Evolutionary conservation across 2,888 invertebrate species (phyloP).

Genomic region (Drosophila hamatofila): DNA sequence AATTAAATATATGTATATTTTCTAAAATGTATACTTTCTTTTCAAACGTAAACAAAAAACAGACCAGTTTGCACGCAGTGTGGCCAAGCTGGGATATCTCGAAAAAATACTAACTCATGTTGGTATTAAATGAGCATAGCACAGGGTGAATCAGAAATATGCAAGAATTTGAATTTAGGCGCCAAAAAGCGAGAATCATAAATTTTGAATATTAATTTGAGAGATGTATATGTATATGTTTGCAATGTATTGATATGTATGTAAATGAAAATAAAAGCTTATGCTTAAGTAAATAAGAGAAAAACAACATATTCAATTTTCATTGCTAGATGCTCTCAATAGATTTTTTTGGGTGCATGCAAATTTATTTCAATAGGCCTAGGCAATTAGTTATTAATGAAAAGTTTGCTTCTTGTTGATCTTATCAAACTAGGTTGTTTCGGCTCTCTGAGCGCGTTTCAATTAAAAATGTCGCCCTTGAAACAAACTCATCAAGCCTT

Average conservation of each 20-base stretch:
- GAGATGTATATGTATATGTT: background rate
- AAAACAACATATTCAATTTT: constrained; percentile 29
- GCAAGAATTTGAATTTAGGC: constrained; percentile 23
- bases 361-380: constrained; percentile 68
- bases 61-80: constrained; percentile 16
- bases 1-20: background rate
- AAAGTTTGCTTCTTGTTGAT: constrained; percentile 58
- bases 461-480: constrained; percentile 76
- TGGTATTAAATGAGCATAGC: constrained; percentile 7
- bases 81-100: constrained; percentile 12
- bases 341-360: constrained; percentile 65
- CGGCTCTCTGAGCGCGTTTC: constrained; percentile 47
- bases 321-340: constrained; percentile 65
- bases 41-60: constrained; percentile 53
- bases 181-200: background rate
- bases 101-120: constrained; percentile 19
- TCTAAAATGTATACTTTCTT: constrained; percentile 9
- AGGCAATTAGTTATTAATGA: constrained; percentile 51
- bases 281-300: background rate
- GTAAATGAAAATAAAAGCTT: background rate
- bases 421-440: constrained; percentile 70
- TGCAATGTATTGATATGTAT: background rate
- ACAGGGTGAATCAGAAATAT: constrained; percentile 35
- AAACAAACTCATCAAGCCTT: constrained; percentile 60
- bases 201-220: background rate